Conservation (phyloP, 2,888 invertebrate species). For the Mantis religiosa region DNA sequence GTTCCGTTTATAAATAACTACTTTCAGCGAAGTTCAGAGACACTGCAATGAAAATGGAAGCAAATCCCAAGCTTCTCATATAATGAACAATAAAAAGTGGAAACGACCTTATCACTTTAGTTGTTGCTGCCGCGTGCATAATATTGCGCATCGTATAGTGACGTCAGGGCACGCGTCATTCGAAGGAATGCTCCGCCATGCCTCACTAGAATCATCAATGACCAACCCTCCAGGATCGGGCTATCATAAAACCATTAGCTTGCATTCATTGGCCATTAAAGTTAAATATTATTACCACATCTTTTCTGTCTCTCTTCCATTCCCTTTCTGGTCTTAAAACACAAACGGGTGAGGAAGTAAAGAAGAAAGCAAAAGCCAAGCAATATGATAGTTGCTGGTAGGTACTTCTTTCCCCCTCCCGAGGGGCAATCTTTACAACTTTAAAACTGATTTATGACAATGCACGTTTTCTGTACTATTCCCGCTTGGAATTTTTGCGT, state of each 20-base stretch:
- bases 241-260: slow-evolving; percentile 17
- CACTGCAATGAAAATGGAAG: background rate
- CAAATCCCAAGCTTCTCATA: background rate
- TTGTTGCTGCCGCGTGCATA: background rate
- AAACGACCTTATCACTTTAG: background rate
- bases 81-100: background rate
- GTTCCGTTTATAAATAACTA: background rate
- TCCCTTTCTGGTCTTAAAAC: slow-evolving; percentile 4
- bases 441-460: slow-evolving; percentile 10
- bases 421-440: background rate
- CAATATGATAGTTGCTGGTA: background rate
- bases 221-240: slow-evolving; percentile 2
- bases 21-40: background rate
- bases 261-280: slow-evolving; percentile 14
- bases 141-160: background rate
- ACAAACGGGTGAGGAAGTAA: background rate
- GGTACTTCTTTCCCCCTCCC: background rate
- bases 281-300: slow-evolving; percentile 12
- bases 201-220: slow-evolving; percentile 10
- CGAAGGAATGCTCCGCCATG: background rate
- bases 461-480: background rate
- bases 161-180: background rate
- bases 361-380: background rate
- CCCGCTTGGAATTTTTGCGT: slow-evolving; percentile 10
- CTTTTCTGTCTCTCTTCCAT: background rate